phyloP scores from a whole-genome alignment of 2,113 vertebrate genomes.

The Cygnus atratus region DNA sequence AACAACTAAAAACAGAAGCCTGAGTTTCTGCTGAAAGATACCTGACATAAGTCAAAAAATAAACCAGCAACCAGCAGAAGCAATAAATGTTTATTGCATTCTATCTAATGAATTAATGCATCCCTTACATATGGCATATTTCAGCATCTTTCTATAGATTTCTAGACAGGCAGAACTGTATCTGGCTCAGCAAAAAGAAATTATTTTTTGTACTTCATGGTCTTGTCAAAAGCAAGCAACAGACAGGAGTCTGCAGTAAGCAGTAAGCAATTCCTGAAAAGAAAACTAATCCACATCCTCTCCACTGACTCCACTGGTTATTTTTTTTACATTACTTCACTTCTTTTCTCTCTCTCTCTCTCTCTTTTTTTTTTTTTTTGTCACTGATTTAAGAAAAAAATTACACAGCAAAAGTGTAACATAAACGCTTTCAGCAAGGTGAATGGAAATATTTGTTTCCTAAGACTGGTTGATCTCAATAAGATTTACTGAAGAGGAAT shows the following conservation, averaged over 20 bases:
- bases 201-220: neutral
- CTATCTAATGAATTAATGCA: neutral
- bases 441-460: neutral
- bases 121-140: neutral
- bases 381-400: neutral
- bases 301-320: neutral
- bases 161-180: neutral
- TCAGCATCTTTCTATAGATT: neutral
- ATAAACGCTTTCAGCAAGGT: neutral
- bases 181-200: neutral
- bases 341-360: neutral
- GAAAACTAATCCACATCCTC: neutral
- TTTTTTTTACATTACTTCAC: neutral
- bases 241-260: no score
- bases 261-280: neutral
- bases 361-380: no score
- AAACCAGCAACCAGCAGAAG: neutral
- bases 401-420: neutral
- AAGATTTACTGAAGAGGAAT: neutral
- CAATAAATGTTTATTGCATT: neutral
- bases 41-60: neutral
- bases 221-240: neutral
- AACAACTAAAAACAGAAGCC: neutral
- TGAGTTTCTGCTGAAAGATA: neutral
- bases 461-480: neutral